These are phyloP conservation scores for Ecdyonurus torrentis DNA, from an alignment of 2,888 invertebrate genomes.

Conservation along the genomic window DNA sequence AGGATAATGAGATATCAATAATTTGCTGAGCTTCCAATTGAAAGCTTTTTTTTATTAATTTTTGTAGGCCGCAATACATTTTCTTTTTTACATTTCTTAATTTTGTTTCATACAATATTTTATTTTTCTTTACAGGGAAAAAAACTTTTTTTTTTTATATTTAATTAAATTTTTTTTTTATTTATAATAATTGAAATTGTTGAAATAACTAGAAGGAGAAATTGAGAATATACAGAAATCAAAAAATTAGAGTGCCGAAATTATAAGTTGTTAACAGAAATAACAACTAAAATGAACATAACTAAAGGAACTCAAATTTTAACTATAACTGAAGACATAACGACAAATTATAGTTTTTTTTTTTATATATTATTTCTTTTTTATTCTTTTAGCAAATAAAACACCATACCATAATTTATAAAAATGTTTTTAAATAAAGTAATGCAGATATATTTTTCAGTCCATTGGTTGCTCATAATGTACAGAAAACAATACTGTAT, in stretches of 20 bases:
- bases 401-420: no score
- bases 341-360: no score
- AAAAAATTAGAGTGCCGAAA: background rate
- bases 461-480: background rate
- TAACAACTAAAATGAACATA: background rate
- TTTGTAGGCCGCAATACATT: background rate
- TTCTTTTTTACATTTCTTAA: background rate
- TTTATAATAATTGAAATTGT: background rate
- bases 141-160: background rate
- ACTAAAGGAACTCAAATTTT: background rate
- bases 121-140: no score
- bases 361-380: no score
- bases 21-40: constrained; percentile 1
- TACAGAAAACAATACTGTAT: background rate
- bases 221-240: background rate
- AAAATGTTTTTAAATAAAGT: no score
- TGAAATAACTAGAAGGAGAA: background rate
- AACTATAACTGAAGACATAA: background rate
- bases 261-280: background rate
- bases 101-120: background rate
- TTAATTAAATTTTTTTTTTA: background rate
- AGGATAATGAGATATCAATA: background rate
- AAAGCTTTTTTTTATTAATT: constrained; percentile 1
- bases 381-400: no score
- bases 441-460: background rate